phyloP scores from a whole-genome alignment of 2,888 invertebrate genomes.

The Hyalella azteca region DNA sequence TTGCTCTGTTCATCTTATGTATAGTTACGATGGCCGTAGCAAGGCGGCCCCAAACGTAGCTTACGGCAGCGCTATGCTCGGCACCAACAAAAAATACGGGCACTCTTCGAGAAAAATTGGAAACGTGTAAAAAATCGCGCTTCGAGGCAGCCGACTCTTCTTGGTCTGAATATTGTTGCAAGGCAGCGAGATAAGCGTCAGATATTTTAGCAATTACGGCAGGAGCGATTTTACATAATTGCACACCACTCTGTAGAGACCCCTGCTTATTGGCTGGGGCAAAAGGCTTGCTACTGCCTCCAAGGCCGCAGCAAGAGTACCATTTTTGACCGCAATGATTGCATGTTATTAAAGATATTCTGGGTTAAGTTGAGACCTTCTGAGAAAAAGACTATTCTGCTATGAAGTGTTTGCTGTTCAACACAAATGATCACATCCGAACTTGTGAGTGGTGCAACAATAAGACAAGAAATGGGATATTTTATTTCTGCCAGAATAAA shows the following conservation, averaged over 20 bases:
- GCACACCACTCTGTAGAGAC: not conserved
- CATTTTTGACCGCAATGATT: not conserved
- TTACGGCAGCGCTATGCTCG: conserved; percentile 15
- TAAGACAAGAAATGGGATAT: no score
- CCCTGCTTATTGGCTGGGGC: not conserved
- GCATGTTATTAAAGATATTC: not conserved
- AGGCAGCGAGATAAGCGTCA: not conserved
- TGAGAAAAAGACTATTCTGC: no score
- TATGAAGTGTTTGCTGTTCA: no score
- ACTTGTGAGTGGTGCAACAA: no score
- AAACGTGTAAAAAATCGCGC: conserved; percentile 21
- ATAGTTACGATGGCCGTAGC: not conserved
- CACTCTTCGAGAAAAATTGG: not conserved
- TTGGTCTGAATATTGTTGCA: not conserved
- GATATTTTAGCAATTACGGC: not conserved
- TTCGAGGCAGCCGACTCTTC: not conserved
- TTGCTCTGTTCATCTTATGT: not conserved
- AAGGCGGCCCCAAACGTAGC: conserved; percentile 19
- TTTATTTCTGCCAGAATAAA: no score
- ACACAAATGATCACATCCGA: no score
- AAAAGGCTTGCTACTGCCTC: conserved; percentile 10
- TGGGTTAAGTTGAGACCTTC: no score
- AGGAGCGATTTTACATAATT: conserved; percentile 14
- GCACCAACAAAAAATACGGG: conserved; percentile 14
- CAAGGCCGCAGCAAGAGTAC: not conserved